Evolutionary conservation across 2,113 vertebrate species (phyloP), one percentile per base, ranked within the genome.

Genomic region (Mormoops blainvillei): DNA sequence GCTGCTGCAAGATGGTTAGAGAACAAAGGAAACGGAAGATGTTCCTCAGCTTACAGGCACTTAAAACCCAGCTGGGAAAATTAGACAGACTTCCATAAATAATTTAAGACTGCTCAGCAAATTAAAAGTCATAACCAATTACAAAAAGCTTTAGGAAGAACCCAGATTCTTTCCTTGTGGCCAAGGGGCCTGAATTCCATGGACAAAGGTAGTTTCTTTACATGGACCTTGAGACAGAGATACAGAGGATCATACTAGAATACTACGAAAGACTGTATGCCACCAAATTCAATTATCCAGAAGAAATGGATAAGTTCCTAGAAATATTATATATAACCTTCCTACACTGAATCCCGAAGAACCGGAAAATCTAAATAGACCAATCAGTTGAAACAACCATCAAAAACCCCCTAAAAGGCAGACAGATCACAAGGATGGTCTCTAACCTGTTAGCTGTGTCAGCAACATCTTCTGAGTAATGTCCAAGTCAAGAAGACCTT

Each of bases 41-140:
- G 12, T 20, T 43, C 14, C 36, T 65, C 11, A 2, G 26, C 15
- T 33, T 36, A 43, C 28, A 52, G 54, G 31, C 11, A 16, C 41
- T 84, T 81, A 45, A 80, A 92, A 76, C 48, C 28, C 33, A 74
- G n/a, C 43, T 74, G 52, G 76, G 68, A 89, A 93, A 87, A 45
- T 14, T 13, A 20, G 45, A 28, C 68, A 52, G 31, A 15, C 11
- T 7, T 78, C 86, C 31, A n/a, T 48, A 85, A 90, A 85, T 88
- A 85, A 88, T 68, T 91, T 89, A 70, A 84, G 82, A 87, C 74
- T 48, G 24, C 41, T 68, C 31, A 36, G n/a, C 50, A 92, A 48
- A 84, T 92, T 50, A 38, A 71, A 87, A 97, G 15, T 22, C 33
- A 63, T 18, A 70, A 63, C 24, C 24, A 65, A 16, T 81, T 26